These are phyloP conservation scores for Elephantulus edwardii DNA, from an alignment of 2,113 vertebrate genomes.

Conservation along the genomic window DNA sequence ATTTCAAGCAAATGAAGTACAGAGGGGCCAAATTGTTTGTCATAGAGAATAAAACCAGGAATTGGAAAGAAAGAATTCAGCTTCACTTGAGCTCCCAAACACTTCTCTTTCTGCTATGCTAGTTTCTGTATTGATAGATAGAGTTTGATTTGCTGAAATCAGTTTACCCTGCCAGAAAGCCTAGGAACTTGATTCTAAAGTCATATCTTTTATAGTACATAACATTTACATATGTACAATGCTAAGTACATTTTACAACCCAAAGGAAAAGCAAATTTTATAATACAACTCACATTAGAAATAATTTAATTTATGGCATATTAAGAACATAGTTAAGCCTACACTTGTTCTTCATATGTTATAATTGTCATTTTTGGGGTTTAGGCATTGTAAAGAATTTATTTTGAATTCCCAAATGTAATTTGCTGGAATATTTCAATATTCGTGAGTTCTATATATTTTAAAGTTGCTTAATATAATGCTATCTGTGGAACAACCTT, in stretches of 20 bases:
- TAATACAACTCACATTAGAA: slow-evolving; percentile 69
- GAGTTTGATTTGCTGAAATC: not conserved
- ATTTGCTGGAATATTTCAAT: slow-evolving; percentile 69
- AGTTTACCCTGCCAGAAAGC: not conserved
- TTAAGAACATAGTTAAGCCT: slow-evolving; percentile 61
- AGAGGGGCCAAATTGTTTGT: not conserved
- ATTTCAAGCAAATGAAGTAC: slow-evolving; percentile 6
- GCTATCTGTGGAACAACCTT: slow-evolving; percentile 41
- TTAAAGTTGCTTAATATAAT: slow-evolving; percentile 51
- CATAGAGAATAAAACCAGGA: not conserved
- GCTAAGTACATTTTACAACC: slow-evolving; percentile 64
- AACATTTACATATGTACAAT: slow-evolving; percentile 69
- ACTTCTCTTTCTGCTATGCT: not conserved
- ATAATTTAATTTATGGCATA: slow-evolving; percentile 69
- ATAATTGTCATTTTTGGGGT: slow-evolving; percentile 69
- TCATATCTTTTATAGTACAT: slow-evolving; percentile 43
- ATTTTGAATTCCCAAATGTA: slow-evolving; percentile 77
- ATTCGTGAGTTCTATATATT: slow-evolving; percentile 56
- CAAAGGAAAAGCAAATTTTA: slow-evolving; percentile 72
- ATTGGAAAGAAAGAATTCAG: not conserved
- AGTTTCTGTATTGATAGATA: not conserved
- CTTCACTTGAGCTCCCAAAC: not conserved
- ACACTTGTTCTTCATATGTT: slow-evolving; percentile 75
- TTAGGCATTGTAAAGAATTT: slow-evolving; percentile 71
- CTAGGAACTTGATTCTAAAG: slow-evolving; percentile 44